A percentile compares a stretch with the other conserved stretches of the same genome.
Evolutionary conservation across 2,888 invertebrate species (phyloP).

Genomic region (Catocala fraxini): DNA sequence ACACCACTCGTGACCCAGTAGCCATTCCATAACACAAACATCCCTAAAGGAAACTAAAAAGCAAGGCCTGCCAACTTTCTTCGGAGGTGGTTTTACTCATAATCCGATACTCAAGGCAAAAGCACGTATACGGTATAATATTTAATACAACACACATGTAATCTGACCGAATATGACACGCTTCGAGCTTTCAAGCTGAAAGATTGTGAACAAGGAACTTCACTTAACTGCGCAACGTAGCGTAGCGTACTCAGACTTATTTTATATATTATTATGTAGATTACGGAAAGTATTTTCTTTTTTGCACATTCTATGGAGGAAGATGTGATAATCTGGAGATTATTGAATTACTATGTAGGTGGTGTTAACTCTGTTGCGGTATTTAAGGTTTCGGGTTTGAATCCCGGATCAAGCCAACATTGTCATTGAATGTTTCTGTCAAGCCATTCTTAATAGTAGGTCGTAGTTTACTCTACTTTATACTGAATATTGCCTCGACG

Average conservation of each 20-base stretch:
- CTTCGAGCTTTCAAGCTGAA: conserved; percentile 25
- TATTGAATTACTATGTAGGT: too few relatives aligned
- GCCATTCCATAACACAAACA: too few relatives aligned
- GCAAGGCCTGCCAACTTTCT: background rate
- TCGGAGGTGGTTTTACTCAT: conserved; percentile 6
- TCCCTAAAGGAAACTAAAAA: background rate
- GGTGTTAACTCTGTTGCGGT: too few relatives aligned
- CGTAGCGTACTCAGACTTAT: conserved; percentile 8
- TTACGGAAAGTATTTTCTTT: background rate
- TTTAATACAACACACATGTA: conserved; percentile 30
- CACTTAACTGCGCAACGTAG: conserved; percentile 37
- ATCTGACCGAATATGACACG: conserved; percentile 36
- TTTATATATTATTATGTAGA: conserved; percentile 8
- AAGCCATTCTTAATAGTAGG: too few relatives aligned
- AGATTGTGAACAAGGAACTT: conserved; percentile 46
- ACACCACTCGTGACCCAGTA: too few relatives aligned
- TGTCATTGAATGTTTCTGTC: too few relatives aligned
- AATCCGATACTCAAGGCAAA: conserved; percentile 31
- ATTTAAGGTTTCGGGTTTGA: too few relatives aligned
- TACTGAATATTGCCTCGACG: too few relatives aligned
- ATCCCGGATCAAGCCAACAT: too few relatives aligned
- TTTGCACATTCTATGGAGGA: too few relatives aligned
- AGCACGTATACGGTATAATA: conserved; percentile 36
- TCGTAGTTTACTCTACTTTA: too few relatives aligned
- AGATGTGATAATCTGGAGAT: too few relatives aligned